Base-by-base conservation (phyloP, 92 coral and sea anemone species). In the Epizoanthus scotinus region DNA sequence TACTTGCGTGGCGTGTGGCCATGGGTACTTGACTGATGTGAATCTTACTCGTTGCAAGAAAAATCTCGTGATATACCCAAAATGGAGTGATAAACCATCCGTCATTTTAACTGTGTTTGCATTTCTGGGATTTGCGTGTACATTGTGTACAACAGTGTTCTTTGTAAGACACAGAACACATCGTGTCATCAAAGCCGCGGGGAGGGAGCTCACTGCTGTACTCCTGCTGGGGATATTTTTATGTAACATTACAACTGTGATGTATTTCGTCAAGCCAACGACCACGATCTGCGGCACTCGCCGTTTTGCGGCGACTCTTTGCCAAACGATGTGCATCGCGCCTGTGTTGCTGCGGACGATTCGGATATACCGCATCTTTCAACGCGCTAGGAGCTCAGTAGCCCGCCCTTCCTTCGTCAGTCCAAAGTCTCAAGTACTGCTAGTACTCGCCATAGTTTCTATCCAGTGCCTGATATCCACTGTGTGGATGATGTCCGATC, bases 401-500 rank as follows among this genome's bases (percentile, higher is more conserved):
- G 60, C 82, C 20, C 67, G 83, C 52, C 89, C 89, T 20, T 38
- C 78, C 0, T 34, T 86, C 6, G 67, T 86, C 38, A 86, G 89
- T 26, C 89, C 89, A 8, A 67, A 72, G 63, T 86, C 89, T 47
- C 89, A 86, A 25, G 68, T 86, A 38, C 24, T 81, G 50, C 70
- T 86, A 38, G 85, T 79, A 2, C 18, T 86, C 25, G 73, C 69
- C 8, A 81, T 86, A 20, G 56, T 86, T 27, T 50, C 59, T 7
- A 67, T 86, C 21, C 89, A 86, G 56, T 54, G 60, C 7, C 77
- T 86, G 1, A 79, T 86, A 29, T 42, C 85, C 36, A 55, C 89
- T 7, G 63, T 93, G 4, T 93, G 98, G 98, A 81, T 86, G 83
- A 47, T 82, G 2, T 85, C 95, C 0, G 90, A 84, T 15, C 84